A percentile compares a stretch with the other conserved stretches of the same genome.
Evolutionary conservation across 1,140 invertebrate genomes (phyloP).

Genomic region (Aricia agestis): DNA sequence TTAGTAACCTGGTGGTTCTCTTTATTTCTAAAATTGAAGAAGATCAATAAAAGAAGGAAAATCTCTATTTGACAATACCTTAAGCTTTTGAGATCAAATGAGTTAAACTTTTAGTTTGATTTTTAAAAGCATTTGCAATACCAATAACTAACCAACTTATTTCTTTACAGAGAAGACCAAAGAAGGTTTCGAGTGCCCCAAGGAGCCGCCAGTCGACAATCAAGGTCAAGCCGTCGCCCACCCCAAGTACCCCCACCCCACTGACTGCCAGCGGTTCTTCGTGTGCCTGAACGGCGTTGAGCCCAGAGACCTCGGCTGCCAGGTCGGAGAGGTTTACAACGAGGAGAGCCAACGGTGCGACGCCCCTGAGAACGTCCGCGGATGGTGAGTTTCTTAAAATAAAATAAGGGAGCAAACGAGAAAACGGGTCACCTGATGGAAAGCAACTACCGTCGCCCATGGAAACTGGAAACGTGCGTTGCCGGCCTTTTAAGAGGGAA

Average conservation of each 20-base stretch:
- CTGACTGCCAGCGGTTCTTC: constrained; percentile 92
- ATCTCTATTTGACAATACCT: too few species aligned
- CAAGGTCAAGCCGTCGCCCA: constrained; percentile 87
- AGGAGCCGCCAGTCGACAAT: constrained; percentile 79
- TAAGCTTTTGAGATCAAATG: too few species aligned
- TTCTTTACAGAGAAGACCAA: constrained; percentile 79
- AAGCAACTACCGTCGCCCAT: too few species aligned
- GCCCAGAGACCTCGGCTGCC: constrained; percentile 90
- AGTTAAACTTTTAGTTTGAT: too few species aligned
- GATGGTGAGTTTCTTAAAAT: constrained; percentile 83
- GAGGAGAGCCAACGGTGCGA: constrained; percentile 89
- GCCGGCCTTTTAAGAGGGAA: too few species aligned
- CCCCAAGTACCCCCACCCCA: constrained; percentile 91
- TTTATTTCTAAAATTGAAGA: too few species aligned
- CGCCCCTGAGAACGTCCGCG: constrained; percentile 89
- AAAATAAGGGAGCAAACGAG: too few species aligned
- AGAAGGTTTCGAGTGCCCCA: constrained; percentile 90
- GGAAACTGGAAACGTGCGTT: too few species aligned
- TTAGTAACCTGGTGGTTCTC: too few species aligned
- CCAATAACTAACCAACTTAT: background rate
- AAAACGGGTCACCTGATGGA: too few species aligned
- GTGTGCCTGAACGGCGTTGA: constrained; percentile 91
- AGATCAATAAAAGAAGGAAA: too few species aligned
- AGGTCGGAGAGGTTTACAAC: constrained; percentile 91
- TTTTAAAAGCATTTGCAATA: too few species aligned